Percentiles rank a stretch among this genome's conserved stretches.
phyloP scores from a whole-genome alignment of 2,113 vertebrate genomes.

The Lanius ludovicianus region DNA sequence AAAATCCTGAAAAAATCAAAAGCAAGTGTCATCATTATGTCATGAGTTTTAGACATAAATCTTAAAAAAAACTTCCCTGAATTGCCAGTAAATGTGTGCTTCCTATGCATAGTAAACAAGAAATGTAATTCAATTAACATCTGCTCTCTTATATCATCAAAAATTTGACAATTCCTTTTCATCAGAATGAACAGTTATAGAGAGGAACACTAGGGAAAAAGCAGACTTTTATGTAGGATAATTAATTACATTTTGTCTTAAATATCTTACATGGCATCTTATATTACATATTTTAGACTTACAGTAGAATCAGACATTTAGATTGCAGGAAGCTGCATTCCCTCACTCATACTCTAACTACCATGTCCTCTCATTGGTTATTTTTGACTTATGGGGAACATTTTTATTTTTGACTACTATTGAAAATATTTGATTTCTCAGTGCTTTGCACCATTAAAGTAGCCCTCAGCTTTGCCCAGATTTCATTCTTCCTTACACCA shows the following conservation, averaged over 20 bases:
- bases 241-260: not conserved
- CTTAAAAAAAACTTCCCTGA: not conserved
- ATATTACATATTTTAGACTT: not conserved
- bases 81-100: not conserved
- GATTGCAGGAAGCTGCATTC: not conserved
- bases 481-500: not conserved
- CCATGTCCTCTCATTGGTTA: not conserved
- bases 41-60: not conserved
- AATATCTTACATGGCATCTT: not conserved
- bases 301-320: not conserved
- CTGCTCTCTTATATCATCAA: not conserved
- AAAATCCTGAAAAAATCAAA: not conserved
- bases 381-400: not conserved
- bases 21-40: not conserved
- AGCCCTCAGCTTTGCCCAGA: not conserved
- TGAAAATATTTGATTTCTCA: not conserved
- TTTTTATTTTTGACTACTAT: not conserved
- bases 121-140: not conserved
- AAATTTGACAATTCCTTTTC: not conserved
- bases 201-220: not conserved
- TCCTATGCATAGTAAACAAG: not conserved
- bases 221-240: not conserved
- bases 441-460: not conserved
- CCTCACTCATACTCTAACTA: not conserved
- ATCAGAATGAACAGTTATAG: not conserved